Evolutionary conservation across 2,797 vertebrate species (phyloP), one percentile per base, ranked within the genome.

Genomic region (Halcyon leucocephala): DNA sequence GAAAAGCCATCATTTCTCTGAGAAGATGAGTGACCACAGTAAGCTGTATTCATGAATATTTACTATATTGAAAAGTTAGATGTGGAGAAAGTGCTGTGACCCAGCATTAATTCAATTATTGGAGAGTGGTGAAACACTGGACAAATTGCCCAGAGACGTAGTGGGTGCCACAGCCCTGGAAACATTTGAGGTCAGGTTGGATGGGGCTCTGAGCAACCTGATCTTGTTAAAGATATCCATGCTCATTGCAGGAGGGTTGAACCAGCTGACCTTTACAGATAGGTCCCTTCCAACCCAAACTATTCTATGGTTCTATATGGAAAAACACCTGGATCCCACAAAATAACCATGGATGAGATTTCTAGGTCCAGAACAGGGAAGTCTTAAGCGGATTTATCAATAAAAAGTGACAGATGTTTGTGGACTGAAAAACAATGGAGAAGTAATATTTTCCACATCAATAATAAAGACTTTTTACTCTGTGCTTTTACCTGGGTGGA

Each of bases 401-500:
- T n/a, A 19, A 57, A 78, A 95, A 67, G 41, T 96, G 93, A 89
- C 81, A 89, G 91, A 87, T 87, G 39, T 86, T 92, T 95, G 71
- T 51, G 67, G 69, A 71, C 78, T 90, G 85, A 97, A 95, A 93
- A 95, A 51, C 55, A 94, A 95, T 85, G 93, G 72, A 86, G 71
- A 95, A 92, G 62, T 93, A 92, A 81, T 97, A 89, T 79, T 96
- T 97, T 94, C 84, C 71, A 84, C 82, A 90, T 97, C 94, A 97
- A 91, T 95, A 94, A 97, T 82, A 87, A 97, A 95, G 84, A 94
- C 49, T 62, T 96, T 97, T 96, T 90, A 93, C 92, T 96, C 7
- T 26, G 82, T 95, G 90, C 97, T 95, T 97, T 94, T 95, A 97
- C 97, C 96, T 96, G 90, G 95, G 77, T 14, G 12, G 51, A 97